Conservation (phyloP, 1,140 invertebrate genomes). For the Danaus melanippus region DNA sequence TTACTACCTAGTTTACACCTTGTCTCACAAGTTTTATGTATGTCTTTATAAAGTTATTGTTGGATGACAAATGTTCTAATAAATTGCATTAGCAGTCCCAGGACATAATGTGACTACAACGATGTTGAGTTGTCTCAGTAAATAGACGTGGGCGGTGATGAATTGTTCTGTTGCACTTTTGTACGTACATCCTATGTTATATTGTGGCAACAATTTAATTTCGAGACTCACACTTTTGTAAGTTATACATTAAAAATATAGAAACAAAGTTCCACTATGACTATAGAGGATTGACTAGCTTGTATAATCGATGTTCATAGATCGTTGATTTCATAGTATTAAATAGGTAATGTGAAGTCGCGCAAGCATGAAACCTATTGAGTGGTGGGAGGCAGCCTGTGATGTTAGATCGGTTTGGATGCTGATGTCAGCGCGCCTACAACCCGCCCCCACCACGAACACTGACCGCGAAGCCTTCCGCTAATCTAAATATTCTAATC, state of each 20-base stretch:
- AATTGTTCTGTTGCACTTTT: slow-evolving; percentile 24
- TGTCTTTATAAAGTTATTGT: too few relatives aligned
- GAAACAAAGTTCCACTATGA: too few relatives aligned
- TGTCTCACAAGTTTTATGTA: too few relatives aligned
- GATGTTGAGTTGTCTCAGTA: slow-evolving; percentile 13
- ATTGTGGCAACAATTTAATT: too few relatives aligned
- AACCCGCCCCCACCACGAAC: slow-evolving; percentile 30
- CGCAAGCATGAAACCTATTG: slow-evolving; percentile 16
- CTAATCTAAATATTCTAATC: slow-evolving; percentile 21
- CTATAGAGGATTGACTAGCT: too few relatives aligned
- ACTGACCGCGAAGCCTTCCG: slow-evolving; percentile 48
- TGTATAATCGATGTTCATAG: too few relatives aligned
- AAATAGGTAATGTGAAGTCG: slow-evolving; percentile 7
- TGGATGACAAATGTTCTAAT: slow-evolving; percentile 1
- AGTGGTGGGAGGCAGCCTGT: slow-evolving; percentile 44
- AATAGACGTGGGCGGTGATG: slow-evolving; percentile 24
- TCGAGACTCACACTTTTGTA: too few relatives aligned
- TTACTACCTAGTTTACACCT: too few relatives aligned
- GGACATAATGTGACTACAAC: slow-evolving; percentile 13
- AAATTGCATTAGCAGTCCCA: slow-evolving; percentile 12
- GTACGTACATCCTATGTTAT: too few relatives aligned
- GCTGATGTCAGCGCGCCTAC: slow-evolving; percentile 66
- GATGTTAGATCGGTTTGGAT: slow-evolving; percentile 63
- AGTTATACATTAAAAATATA: too few relatives aligned
- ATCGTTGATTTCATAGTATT: too few relatives aligned